A percentile compares a stretch with the other conserved stretches of the same genome.
These are phyloP conservation scores for Bombylius major DNA, from an alignment of 2,888 invertebrate genomes.

Conservation along the genomic window DNA sequence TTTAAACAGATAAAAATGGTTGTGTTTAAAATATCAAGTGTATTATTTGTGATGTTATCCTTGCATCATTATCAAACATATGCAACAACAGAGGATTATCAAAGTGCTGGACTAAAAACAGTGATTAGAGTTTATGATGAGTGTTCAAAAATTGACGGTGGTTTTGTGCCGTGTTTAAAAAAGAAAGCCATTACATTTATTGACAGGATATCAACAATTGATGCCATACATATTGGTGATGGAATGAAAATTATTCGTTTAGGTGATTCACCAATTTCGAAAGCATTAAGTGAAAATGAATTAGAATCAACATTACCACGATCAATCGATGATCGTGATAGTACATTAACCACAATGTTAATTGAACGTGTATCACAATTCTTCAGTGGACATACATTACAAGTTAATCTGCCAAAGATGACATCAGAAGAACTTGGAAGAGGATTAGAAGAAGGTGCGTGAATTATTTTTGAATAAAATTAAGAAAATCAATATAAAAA, in stretches of 20 bases:
- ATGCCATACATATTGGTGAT: conserved; percentile 48
- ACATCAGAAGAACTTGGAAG: conserved; percentile 53
- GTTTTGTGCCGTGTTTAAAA: conserved; percentile 62
- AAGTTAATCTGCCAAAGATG: conserved; percentile 62
- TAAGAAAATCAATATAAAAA: neutral
- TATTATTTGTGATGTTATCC: conserved; percentile 19
- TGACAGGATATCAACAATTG: conserved; percentile 60
- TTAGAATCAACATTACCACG: conserved; percentile 57
- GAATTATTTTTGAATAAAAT: neutral
- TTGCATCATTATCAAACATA: neutral
- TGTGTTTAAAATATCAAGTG: conserved; percentile 25
- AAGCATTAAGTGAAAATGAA: conserved; percentile 47
- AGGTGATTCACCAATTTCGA: conserved; percentile 25
- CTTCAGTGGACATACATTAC: conserved; percentile 61
- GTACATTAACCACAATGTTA: conserved; percentile 52
- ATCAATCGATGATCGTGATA: conserved; percentile 51
- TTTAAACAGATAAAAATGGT: neutral
- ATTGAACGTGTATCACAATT: conserved; percentile 58
- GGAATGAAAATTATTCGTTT: conserved; percentile 54
- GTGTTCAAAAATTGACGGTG: conserved; percentile 53
- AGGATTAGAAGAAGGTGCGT: conserved; percentile 61
- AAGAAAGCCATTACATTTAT: conserved; percentile 70
- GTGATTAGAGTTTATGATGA: conserved; percentile 64
- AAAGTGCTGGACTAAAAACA: conserved; percentile 50
- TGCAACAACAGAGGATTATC: conserved; percentile 25